Percentiles rank a stretch among this genome's conserved stretches.
Evolutionary conservation across 2,888 invertebrate species (phyloP).

Genomic region (Ophioninae sp.): DNA sequence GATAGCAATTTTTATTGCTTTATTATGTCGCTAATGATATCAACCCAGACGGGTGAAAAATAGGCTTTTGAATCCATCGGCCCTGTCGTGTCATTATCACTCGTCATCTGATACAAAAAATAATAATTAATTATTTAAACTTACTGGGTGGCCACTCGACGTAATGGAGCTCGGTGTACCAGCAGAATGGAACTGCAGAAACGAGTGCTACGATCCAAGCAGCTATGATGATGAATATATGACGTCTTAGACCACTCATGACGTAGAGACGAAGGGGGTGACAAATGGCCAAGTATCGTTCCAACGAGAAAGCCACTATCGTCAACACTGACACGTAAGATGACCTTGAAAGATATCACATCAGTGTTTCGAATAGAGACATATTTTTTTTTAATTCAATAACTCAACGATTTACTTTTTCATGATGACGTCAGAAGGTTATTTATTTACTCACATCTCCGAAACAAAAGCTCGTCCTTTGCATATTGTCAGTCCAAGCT

Average conservation of each 20-base stretch:
- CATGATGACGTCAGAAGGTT: not conserved
- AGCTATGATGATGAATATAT: conserved; percentile 88
- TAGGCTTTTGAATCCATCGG: not conserved
- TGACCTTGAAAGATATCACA: conserved; percentile 84
- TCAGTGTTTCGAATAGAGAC: not conserved
- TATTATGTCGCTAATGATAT: not conserved
- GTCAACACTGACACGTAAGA: conserved; percentile 95
- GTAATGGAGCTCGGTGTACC: conserved; percentile 88
- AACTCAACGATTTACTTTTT: not conserved
- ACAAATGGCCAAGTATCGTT: conserved; percentile 94
- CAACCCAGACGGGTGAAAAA: not conserved
- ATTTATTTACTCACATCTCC: conserved; percentile 87
- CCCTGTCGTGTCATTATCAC: not conserved
- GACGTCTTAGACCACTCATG: conserved; percentile 91
- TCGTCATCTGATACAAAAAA: not conserved
- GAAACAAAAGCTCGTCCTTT: conserved; percentile 91
- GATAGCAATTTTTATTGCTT: not conserved
- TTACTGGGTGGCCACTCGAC: conserved; percentile 87
- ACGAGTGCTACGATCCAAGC: conserved; percentile 90
- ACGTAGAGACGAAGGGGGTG: conserved; percentile 92
- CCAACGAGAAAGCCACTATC: conserved; percentile 94
- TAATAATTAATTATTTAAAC: conserved; percentile 32
- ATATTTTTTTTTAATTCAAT: not conserved
- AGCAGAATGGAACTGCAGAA: conserved; percentile 89
- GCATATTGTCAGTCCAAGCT: conserved; percentile 90